These are phyloP conservation scores for Rhabdornis inornatus DNA, from an alignment of 2,113 vertebrate species.

Conservation along the genomic window DNA sequence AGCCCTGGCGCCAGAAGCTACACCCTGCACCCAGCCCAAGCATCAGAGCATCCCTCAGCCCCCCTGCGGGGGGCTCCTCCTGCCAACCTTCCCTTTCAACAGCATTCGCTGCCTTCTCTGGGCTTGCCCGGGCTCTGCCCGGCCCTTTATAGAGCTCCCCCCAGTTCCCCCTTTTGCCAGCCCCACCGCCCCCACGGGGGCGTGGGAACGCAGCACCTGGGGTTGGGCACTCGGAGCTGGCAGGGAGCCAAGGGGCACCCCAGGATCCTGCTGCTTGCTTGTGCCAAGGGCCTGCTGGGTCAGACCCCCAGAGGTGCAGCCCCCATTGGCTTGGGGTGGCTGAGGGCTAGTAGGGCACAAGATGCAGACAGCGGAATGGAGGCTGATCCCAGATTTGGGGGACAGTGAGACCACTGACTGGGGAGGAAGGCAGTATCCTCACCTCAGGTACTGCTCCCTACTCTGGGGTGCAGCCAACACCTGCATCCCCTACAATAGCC, in stretches of 20 bases:
- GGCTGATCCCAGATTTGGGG: too few species aligned
- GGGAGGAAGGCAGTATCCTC: not conserved
- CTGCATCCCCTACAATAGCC: not conserved
- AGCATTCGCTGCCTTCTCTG: not conserved
- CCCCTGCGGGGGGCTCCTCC: not conserved
- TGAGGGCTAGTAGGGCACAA: accelerated
- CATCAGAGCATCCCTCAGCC: conserved; percentile 8
- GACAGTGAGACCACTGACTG: not conserved
- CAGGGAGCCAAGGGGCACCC: not conserved
- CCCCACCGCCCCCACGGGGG: not conserved
- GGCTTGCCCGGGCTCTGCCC: not conserved
- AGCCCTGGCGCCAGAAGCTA: not conserved
- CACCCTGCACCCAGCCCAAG: not conserved
- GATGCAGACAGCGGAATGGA: not conserved
- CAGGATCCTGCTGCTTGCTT: not conserved
- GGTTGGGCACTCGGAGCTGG: not conserved
- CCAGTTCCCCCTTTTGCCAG: not conserved
- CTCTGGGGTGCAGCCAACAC: accelerated
- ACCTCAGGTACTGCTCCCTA: accelerated
- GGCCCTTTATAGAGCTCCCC: not conserved
- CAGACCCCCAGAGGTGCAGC: not conserved
- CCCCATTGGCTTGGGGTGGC: not conserved
- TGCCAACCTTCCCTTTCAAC: conserved; percentile 9
- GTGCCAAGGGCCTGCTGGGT: not conserved
- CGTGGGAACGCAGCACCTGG: not conserved